Conservation (phyloP, 2,113 vertebrate genomes). For the Rostratula benghalensis region DNA sequence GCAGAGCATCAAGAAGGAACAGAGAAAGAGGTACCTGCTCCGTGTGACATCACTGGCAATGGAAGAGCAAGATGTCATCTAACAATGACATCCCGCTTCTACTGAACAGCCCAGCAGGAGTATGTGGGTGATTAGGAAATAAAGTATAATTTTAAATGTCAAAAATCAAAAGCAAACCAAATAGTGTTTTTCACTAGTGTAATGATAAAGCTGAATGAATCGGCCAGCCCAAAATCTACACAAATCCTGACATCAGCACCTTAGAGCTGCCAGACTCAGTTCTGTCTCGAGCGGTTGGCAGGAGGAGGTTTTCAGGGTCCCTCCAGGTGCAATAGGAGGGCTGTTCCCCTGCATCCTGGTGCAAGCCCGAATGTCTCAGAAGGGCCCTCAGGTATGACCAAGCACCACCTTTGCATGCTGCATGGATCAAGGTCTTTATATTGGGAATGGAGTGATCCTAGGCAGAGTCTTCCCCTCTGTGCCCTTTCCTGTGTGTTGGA, state of each 20-base stretch:
- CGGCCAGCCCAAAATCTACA: not conserved
- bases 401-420: not conserved
- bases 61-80: not conserved
- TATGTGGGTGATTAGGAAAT: not conserved
- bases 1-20: not conserved
- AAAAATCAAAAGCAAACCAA: not conserved
- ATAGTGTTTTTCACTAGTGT: not conserved
- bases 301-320: not conserved
- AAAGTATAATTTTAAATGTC: not conserved
- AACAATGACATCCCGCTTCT: not conserved
- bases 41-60: not conserved
- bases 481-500: not conserved
- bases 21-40: not conserved
- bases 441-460: not conserved
- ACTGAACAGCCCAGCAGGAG: not conserved
- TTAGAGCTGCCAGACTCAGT: not conserved
- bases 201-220: slow-evolving; percentile 41
- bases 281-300: not conserved
- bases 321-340: fast-evolving
- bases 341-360: not conserved
- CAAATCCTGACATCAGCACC: not conserved
- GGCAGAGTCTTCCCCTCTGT: not conserved
- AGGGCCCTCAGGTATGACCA: not conserved
- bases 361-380: not conserved
- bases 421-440: not conserved